These are phyloP conservation scores for Triplophysa yarkandensis DNA, from an alignment of 2,797 vertebrate genomes.

Conservation along the genomic window DNA sequence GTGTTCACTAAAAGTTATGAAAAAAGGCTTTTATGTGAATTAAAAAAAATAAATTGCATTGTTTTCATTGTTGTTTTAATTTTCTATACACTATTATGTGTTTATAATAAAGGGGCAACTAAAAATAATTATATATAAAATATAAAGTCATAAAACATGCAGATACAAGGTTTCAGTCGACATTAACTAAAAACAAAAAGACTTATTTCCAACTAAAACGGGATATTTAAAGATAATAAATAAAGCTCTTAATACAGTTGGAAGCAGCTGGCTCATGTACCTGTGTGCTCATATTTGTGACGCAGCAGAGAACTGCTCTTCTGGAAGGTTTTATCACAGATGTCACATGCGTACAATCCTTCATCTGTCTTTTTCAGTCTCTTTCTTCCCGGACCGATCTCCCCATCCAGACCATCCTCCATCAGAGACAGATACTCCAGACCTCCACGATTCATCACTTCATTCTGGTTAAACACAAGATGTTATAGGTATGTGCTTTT, in stretches of 20 bases:
- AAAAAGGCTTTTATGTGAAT: too few relatives aligned
- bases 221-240: too few relatives aligned
- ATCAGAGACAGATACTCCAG: conserved; percentile 74
- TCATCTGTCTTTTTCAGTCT: conserved; percentile 80
- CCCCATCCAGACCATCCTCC: conserved; percentile 73
- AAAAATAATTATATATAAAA: too few relatives aligned
- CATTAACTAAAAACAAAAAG: too few relatives aligned
- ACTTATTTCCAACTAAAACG: too few relatives aligned
- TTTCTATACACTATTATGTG: too few relatives aligned
- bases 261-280: conserved; percentile 55
- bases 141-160: too few relatives aligned
- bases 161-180: too few relatives aligned
- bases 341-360: conserved; percentile 82
- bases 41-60: too few relatives aligned
- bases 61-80: too few relatives aligned
- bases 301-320: conserved; percentile 85
- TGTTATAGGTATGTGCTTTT: not conserved
- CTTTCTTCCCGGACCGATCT: conserved; percentile 70
- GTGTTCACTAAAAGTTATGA: too few relatives aligned
- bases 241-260: not conserved
- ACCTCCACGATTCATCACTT: conserved; percentile 65
- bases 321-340: conserved; percentile 85
- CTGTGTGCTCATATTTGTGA: conserved; percentile 86
- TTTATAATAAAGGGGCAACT: too few relatives aligned
- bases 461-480: conserved; percentile 61